These are phyloP conservation scores for Rhagologus leucostigma DNA, from an alignment of 2,113 vertebrate species.

Conservation along the genomic window DNA sequence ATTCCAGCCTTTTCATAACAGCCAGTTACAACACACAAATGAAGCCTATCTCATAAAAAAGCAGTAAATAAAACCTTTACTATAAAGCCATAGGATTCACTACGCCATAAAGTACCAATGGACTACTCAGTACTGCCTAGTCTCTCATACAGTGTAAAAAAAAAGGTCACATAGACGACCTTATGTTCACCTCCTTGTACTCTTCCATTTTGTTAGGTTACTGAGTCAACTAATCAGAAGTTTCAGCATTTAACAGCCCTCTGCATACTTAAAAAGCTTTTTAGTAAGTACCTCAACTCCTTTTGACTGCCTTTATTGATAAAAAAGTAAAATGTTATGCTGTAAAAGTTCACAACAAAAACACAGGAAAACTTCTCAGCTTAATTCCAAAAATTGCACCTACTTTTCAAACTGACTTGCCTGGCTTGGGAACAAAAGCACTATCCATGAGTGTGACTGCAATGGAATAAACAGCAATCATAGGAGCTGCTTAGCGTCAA, in stretches of 20 bases:
- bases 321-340: background rate
- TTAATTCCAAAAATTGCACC: background rate
- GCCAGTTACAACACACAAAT: background rate
- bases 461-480: background rate
- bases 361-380: background rate
- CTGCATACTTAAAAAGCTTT: background rate
- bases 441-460: background rate
- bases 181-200: constrained; percentile 4
- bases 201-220: constrained; percentile 27
- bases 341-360: background rate
- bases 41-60: constrained; percentile 20
- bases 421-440: background rate
- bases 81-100: background rate
- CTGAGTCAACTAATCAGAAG: background rate
- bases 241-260: background rate
- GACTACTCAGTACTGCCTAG: background rate
- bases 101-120: background rate
- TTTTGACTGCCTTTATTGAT: background rate
- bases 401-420: background rate
- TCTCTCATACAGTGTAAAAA: constrained; percentile 10
- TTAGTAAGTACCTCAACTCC: background rate
- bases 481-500: background rate
- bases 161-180: background rate
- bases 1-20: constrained; percentile 4
- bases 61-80: constrained; percentile 32